Conservation (phyloP, 2,888 invertebrate genomes). For the Eupithecia subumbrata region DNA sequence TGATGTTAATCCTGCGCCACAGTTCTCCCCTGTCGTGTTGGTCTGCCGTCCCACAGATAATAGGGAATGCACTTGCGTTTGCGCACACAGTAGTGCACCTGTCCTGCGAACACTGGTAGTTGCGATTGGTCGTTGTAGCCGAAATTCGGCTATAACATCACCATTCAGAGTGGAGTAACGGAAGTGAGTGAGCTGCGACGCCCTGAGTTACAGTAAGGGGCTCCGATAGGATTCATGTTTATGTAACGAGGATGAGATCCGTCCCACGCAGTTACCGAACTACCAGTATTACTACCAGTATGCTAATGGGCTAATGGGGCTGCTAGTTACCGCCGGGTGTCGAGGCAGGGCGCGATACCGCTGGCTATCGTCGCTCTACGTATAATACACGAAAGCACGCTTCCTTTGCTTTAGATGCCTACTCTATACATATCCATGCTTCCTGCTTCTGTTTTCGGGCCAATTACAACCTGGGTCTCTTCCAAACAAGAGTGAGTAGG, state of each 20-base stretch:
- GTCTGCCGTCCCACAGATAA: no score
- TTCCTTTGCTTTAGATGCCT: no score
- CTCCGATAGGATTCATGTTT: conserved; percentile 32
- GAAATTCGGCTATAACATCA: no score
- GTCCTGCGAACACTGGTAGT: neutral
- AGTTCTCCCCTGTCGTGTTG: no score
- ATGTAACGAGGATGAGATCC: conserved; percentile 33
- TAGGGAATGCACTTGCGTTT: neutral
- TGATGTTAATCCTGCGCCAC: no score
- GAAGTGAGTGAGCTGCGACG: neutral
- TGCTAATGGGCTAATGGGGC: conserved; percentile 26
- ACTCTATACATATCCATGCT: neutral
- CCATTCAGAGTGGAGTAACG: neutral
- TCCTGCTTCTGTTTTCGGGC: no score
- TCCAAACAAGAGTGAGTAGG: no score
- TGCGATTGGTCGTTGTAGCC: neutral
- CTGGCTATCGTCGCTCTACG: neutral
- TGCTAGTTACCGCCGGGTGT: conserved; percentile 12
- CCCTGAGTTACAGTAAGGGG: conserved; percentile 19
- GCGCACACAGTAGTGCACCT: neutral
- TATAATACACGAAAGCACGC: no score
- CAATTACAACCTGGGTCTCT: no score
- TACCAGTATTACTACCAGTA: conserved; percentile 12
- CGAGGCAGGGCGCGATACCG: neutral
- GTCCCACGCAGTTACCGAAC: conserved; percentile 28